phyloP scores from a whole-genome alignment of 2,797 vertebrate species.

The Sebastes aleutianus region DNA sequence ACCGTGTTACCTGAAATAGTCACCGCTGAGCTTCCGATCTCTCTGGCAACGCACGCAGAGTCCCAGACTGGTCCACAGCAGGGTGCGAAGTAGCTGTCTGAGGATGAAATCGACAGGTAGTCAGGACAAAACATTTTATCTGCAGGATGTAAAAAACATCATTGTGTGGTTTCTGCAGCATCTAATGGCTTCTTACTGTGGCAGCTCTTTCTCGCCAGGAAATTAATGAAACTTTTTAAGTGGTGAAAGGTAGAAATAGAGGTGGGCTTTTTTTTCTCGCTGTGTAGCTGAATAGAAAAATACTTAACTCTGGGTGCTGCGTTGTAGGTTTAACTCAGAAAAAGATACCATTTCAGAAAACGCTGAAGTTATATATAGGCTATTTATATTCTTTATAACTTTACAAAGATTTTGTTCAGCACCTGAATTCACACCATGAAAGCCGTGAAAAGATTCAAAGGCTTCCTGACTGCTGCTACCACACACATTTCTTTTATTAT shows the following conservation, averaged over 20 bases:
- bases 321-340: background rate
- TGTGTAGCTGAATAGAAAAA: conserved; percentile 1
- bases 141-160: background rate
- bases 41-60: background rate
- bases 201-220: background rate
- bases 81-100: background rate
- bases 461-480: background rate
- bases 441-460: conserved; percentile 7
- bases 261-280: background rate
- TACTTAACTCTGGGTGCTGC: background rate
- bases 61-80: conserved; percentile 3
- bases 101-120: background rate
- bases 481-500: background rate
- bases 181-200: background rate
- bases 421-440: conserved; percentile 8
- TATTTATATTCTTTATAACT: background rate
- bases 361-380: background rate
- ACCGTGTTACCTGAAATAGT: conserved; percentile 2
- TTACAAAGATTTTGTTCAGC: conserved; percentile 8
- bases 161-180: background rate
- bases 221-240: background rate
- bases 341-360: background rate
- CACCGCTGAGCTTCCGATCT: background rate
- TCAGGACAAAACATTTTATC: background rate
- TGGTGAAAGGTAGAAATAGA: background rate